Percentiles rank a stretch among this genome's conserved stretches.
Evolutionary conservation across 2,113 vertebrate species (phyloP).

Genomic region (Phalacrocorax aristotelis): DNA sequence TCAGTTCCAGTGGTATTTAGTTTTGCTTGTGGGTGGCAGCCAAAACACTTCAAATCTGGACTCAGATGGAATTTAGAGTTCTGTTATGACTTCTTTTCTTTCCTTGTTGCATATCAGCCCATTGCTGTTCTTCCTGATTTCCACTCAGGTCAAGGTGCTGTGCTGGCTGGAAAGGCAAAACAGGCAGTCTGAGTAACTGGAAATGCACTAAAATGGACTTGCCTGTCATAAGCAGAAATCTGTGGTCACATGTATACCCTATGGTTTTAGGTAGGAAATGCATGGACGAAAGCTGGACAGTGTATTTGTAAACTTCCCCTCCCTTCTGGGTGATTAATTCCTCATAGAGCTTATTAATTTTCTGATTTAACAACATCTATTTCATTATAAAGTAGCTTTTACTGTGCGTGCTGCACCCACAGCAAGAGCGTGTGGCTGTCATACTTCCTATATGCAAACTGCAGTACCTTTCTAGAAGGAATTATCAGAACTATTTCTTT

Average conservation of each 20-base stretch:
- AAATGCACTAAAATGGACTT: background rate
- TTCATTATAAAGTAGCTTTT: background rate
- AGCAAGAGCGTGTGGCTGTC: background rate
- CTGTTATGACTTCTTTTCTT: background rate
- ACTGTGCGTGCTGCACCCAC: background rate
- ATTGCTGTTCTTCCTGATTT: background rate
- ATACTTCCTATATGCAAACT: background rate
- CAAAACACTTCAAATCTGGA: background rate
- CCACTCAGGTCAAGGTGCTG: too few species aligned
- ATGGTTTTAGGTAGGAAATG: background rate
- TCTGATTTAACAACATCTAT: background rate
- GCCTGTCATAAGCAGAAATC: background rate
- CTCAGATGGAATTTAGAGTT: background rate
- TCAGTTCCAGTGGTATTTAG: background rate
- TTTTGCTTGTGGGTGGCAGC: background rate
- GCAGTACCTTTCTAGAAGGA: background rate
- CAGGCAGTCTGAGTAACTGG: background rate
- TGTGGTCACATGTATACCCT: background rate
- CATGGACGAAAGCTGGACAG: background rate
- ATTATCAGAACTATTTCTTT: background rate
- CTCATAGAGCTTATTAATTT: background rate
- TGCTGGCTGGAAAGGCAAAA: background rate
- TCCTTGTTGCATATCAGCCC: background rate
- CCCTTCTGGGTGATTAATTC: background rate
- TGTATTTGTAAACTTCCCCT: background rate